Conservation (phyloP, 1,140 invertebrate genomes). For the Schlechtendalia chinensis region DNA sequence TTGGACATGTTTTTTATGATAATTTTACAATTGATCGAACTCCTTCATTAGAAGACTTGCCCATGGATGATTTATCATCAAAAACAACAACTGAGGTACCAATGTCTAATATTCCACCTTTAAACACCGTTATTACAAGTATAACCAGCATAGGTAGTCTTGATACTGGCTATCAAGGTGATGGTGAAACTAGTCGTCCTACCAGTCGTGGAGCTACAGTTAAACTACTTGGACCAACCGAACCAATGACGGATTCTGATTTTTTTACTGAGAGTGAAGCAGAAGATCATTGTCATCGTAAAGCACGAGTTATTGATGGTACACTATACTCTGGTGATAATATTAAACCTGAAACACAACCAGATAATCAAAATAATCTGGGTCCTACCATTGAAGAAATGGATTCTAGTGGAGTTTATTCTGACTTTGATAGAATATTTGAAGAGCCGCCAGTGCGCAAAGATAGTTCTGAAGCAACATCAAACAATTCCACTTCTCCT, state of each 20-base stretch:
- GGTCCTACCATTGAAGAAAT: conserved; percentile 64
- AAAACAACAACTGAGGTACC: conserved; percentile 54
- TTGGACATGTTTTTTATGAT: conserved; percentile 41
- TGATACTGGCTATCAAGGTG: conserved; percentile 82
- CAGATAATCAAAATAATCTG: conserved; percentile 64
- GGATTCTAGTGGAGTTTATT: conserved; percentile 83
- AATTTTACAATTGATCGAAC: conserved; percentile 59
- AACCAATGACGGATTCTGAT: conserved; percentile 85
- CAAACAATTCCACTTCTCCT: conserved; percentile 36
- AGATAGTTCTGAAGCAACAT: conserved; percentile 52
- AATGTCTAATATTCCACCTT: conserved; percentile 54
- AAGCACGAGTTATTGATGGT: conserved; percentile 78
- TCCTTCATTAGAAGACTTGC: conserved; percentile 77
- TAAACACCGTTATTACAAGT: conserved; percentile 65
- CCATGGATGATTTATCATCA: conserved; percentile 64
- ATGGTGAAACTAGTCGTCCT: conserved; percentile 75
- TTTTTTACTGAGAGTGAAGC: conserved; percentile 85
- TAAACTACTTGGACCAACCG: conserved; percentile 56
- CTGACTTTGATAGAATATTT: conserved; percentile 71
- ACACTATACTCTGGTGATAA: conserved; percentile 68
- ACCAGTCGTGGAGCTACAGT: conserved; percentile 59
- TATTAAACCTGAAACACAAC: conserved; percentile 72
- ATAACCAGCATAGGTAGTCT: conserved; percentile 81
- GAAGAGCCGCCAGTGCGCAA: conserved; percentile 51
- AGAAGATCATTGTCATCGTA: conserved; percentile 71